Conservation (phyloP, 2,888 invertebrate genomes). For the Rhamphomyia laevipes region DNA sequence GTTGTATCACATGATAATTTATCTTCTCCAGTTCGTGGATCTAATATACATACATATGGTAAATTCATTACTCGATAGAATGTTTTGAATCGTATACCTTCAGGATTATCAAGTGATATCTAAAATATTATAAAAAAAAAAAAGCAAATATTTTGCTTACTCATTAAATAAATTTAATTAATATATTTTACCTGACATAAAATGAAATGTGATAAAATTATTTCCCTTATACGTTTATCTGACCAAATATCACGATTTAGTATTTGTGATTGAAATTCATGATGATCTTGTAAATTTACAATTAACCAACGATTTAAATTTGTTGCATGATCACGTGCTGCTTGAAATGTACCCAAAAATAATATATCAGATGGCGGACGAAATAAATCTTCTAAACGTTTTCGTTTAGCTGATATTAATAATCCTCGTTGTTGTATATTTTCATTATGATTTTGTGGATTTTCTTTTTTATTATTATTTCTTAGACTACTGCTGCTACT, state of each 20-base stretch:
- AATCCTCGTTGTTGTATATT: not conserved
- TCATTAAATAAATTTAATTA: slow-evolving; percentile 15
- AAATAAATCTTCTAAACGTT: slow-evolving; percentile 53
- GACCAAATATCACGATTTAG: slow-evolving; percentile 63
- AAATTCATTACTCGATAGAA: slow-evolving; percentile 50
- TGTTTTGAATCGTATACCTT: slow-evolving; percentile 50
- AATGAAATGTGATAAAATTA: slow-evolving; percentile 51
- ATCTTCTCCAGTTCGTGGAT: slow-evolving; percentile 54
- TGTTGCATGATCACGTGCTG: slow-evolving; percentile 45
- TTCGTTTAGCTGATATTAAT: slow-evolving; percentile 11
- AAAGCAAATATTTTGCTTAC: not conserved
- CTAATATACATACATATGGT: slow-evolving; percentile 53
- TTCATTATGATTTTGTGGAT: slow-evolving; percentile 1
- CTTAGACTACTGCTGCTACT: slow-evolving; percentile 13
- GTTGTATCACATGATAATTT: slow-evolving; percentile 29
- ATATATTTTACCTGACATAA: slow-evolving; percentile 53
- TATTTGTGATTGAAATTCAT: slow-evolving; percentile 55
- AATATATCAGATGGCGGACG: slow-evolving; percentile 55
- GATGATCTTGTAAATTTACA: slow-evolving; percentile 57
- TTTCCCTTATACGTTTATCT: slow-evolving; percentile 44
- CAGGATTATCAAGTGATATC: slow-evolving; percentile 37
- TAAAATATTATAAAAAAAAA: slow-evolving; percentile 9
- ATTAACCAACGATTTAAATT: slow-evolving; percentile 51
- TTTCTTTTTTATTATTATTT: slow-evolving; percentile 1
- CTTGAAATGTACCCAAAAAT: slow-evolving; percentile 46